These are phyloP conservation scores for Hylia prasina DNA, from an alignment of 2,113 vertebrate genomes.

Conservation along the genomic window DNA sequence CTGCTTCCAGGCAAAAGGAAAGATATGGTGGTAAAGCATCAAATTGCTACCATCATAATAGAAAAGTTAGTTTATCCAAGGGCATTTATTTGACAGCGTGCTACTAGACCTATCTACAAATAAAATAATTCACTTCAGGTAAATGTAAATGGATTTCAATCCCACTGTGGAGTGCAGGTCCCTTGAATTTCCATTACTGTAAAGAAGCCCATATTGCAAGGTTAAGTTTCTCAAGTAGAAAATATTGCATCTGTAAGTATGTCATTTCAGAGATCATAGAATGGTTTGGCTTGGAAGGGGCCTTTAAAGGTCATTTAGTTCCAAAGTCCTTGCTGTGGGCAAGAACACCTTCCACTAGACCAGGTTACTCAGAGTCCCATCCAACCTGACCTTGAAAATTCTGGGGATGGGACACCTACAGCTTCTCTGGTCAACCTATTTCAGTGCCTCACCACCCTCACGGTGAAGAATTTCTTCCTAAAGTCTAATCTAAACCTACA, in stretches of 20 bases:
- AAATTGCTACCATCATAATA: not conserved
- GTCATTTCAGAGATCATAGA: not conserved
- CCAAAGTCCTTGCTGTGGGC: not conserved
- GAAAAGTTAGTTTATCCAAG: not conserved
- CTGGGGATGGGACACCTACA: not conserved
- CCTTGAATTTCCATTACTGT: not conserved
- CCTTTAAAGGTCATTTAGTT: not conserved
- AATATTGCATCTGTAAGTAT: not conserved
- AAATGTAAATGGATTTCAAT: not conserved
- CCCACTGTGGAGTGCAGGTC: not conserved
- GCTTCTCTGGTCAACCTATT: not conserved
- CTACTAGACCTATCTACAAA: not conserved
- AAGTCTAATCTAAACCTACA: not conserved
- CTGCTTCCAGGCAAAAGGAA: not conserved
- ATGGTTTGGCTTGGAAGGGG: not conserved
- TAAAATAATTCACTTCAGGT: not conserved
- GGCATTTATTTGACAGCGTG: not conserved
- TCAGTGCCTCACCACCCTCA: not conserved
- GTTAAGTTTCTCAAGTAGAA: not conserved
- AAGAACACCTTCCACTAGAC: not conserved
- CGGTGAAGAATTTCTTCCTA: not conserved
- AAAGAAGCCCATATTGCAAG: not conserved
- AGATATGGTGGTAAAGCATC: not conserved
- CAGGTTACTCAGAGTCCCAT: not conserved
- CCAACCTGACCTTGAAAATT: not conserved